Evolutionary conservation across 2,888 invertebrate species (phyloP), one percentile per base, ranked within the genome.

Genomic region (Apodemia hepburni): DNA sequence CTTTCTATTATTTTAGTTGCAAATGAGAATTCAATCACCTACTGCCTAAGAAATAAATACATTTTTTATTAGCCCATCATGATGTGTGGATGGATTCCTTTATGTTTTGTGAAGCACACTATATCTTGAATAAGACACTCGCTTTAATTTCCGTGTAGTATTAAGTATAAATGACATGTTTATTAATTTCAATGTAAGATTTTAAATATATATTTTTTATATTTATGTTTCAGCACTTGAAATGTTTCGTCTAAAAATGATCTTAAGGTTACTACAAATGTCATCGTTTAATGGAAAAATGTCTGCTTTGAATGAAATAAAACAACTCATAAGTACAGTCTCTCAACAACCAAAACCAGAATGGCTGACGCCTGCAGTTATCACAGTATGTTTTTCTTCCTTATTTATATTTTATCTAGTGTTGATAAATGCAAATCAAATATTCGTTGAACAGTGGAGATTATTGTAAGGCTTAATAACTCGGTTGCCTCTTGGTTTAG

Each of bases 221-320:
- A n/a, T 1, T 42, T 61, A 27, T 58, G 42, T 71, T 87, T 64
- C 81, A 92, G 93, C 95, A 75, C 92, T 99, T 75, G 98, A 98
- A 93, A 97, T 98, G 89, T 98, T 98, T 93, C 94, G 98, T 74
- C 92, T 99, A 72, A 98, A 98, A 92, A 98, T 99, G 97, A 98
- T 99, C 77, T 93, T 99, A 73, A 86, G 97, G 80, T 94, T 98
- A 75, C 90, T 99, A 70, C 98, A 98, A 93, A 98, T 98, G 83
- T 98, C 98, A 29, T 98, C 98, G 62, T 99, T 99, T 82, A 99
- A 98, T 90, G 98, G 99, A 47, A 99, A 99, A 93, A 99, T 99
- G 99, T 98, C 98, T 78, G 99, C 99, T 27, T 92, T 99, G 69
- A 98, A 99, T 85, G 99, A 99, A 93, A 98, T 99, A 65, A 99